Percentiles rank a stretch among this genome's conserved stretches.
These are phyloP conservation scores for Caenorhabditis brenneri DNA, from an alignment of 1,140 invertebrate species.

Conservation along the genomic window DNA sequence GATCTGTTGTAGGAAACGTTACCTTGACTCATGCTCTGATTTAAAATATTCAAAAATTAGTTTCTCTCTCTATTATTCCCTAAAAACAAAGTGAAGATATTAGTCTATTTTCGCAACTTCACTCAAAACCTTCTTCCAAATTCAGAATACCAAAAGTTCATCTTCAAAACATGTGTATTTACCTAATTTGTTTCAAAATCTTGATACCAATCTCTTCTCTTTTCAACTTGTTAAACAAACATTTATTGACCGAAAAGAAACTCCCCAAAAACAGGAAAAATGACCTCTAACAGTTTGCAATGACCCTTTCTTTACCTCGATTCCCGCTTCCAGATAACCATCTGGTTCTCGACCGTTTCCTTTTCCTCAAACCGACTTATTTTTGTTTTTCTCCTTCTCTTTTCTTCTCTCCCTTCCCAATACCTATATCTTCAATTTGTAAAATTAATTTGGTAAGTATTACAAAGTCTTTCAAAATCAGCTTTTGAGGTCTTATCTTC, in stretches of 20 bases:
- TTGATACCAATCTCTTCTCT: too few relatives aligned
- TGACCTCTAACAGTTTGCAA: slow-evolving; percentile 1
- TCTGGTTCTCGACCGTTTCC: neutral
- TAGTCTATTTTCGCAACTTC: too few relatives aligned
- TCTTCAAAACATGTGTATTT: too few relatives aligned
- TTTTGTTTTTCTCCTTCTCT: neutral
- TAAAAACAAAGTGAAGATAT: too few relatives aligned
- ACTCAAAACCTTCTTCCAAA: too few relatives aligned
- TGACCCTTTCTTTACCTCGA: neutral
- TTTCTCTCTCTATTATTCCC: too few relatives aligned
- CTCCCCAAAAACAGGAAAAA: neutral
- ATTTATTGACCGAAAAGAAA: neutral
- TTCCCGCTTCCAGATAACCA: slow-evolving; percentile 22
- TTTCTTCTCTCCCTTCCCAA: neutral
- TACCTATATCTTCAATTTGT: neutral
- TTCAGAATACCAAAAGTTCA: too few relatives aligned
- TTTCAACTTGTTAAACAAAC: neutral
- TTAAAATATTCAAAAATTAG: too few relatives aligned
- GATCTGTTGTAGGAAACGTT: too few relatives aligned
- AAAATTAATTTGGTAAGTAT: neutral
- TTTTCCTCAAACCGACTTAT: neutral
- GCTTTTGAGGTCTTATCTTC: neutral
- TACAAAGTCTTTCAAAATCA: neutral
- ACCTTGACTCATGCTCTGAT: too few relatives aligned
- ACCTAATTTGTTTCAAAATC: too few relatives aligned